These are phyloP conservation scores for Lathronympha strigana DNA, from an alignment of 2,888 invertebrate species.

Conservation along the genomic window DNA sequence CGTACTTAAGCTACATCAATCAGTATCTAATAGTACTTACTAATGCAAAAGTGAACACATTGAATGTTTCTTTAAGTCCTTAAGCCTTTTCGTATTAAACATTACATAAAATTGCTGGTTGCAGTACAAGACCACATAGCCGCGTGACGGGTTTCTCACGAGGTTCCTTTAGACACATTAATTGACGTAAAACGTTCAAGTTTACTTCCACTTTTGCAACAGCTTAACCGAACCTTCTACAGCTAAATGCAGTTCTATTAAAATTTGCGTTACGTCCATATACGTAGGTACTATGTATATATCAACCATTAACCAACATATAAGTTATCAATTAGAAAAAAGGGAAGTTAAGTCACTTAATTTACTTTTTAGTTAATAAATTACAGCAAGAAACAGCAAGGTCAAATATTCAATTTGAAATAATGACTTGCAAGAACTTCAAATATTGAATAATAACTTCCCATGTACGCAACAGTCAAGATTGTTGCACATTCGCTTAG, in stretches of 20 bases:
- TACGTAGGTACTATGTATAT: not conserved
- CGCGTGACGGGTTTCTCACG: conserved; percentile 62
- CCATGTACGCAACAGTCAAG: conserved; percentile 9
- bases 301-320: too few relatives aligned
- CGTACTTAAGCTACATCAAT: not conserved
- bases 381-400: conserved; percentile 53
- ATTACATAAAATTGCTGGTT: conserved; percentile 57
- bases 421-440: conserved; percentile 57
- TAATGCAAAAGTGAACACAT: not conserved
- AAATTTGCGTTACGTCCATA: conserved; percentile 1
- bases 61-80: conserved; percentile 15
- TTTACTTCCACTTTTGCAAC: conserved; percentile 44
- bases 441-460: conserved; percentile 29
- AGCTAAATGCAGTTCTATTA: not conserved
- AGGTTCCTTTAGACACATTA: conserved; percentile 65
- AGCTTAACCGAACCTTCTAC: not conserved
- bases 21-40: conserved; percentile 1
- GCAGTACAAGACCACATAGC: conserved; percentile 49
- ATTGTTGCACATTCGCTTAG: conserved; percentile 7
- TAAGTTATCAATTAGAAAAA: not conserved
- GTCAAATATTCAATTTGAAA: conserved; percentile 59
- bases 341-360: conserved; percentile 45
- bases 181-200: conserved; percentile 61
- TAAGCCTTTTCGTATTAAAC: conserved; percentile 22
- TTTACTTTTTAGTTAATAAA: conserved; percentile 53